A percentile compares a stretch with the other conserved stretches of the same genome.
Conservation (phyloP, 2,797 vertebrate genomes). For the Malacoraja senta region DNA sequence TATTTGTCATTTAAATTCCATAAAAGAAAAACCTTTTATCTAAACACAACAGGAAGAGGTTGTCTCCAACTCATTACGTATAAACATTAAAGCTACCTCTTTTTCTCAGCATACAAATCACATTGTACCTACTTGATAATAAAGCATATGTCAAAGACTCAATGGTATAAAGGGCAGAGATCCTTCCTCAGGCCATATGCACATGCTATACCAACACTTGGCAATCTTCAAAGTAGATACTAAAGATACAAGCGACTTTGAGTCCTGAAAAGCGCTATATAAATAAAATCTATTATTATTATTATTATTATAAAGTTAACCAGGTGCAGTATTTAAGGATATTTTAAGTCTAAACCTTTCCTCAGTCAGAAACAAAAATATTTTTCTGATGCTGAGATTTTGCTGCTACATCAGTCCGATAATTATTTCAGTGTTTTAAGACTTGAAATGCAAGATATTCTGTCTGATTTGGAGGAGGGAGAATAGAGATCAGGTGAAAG, state of each 20-base stretch:
- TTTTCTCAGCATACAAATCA: background rate
- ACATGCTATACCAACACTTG: background rate
- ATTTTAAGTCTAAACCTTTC: constrained; percentile 7
- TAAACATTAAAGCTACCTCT: background rate
- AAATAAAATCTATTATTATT: too few species aligned
- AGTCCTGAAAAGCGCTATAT: too few species aligned
- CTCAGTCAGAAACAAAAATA: background rate
- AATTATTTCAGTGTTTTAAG: background rate
- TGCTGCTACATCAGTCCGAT: background rate
- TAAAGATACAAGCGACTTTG: too few species aligned
- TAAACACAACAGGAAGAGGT: background rate
- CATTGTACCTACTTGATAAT: background rate
- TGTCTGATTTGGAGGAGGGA: background rate
- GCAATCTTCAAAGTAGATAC: background rate
- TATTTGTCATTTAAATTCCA: background rate
- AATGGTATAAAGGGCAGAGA: background rate
- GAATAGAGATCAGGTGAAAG: background rate
- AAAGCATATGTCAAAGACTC: background rate
- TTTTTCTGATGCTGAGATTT: background rate
- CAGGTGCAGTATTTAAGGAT: too few species aligned
- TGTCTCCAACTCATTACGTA: background rate
- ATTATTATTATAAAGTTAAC: too few species aligned
- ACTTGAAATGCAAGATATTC: background rate
- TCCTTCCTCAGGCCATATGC: background rate
- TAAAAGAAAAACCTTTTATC: background rate